Evolutionary conservation across 1,140 invertebrate species (phyloP).

Genomic region (Papilio glaucus): DNA sequence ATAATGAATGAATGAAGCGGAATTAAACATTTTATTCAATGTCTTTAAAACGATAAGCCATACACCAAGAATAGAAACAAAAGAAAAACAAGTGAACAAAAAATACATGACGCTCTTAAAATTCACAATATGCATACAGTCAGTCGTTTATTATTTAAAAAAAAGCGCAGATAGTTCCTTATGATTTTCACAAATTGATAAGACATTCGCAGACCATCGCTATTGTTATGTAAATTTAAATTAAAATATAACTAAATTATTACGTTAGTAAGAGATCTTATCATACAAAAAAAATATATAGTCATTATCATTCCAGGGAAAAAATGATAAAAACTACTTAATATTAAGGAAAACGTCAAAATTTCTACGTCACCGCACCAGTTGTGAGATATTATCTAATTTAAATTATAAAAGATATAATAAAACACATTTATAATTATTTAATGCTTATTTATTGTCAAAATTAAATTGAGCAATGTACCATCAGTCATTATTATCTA

Average conservation of each 20-base stretch:
- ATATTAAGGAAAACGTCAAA: background rate
- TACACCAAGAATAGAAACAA: background rate
- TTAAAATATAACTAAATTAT: too few relatives aligned
- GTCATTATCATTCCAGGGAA: background rate
- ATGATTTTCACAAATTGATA: background rate
- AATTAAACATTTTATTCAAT: background rate
- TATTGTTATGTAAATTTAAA: too few relatives aligned
- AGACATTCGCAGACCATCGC: too few relatives aligned
- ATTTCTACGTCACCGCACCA: background rate
- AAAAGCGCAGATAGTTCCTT: too few relatives aligned
- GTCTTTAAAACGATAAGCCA: background rate
- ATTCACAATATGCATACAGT: too few relatives aligned
- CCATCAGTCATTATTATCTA: conserved; percentile 28
- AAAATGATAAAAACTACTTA: background rate
- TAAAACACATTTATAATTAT: background rate
- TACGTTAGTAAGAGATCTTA: too few relatives aligned
- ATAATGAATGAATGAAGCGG: background rate
- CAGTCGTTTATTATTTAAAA: too few relatives aligned
- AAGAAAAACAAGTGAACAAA: background rate
- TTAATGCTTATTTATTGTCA: background rate
- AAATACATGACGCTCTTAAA: background rate
- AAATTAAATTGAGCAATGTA: conserved; percentile 25
- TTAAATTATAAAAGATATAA: background rate
- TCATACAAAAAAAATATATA: background rate
- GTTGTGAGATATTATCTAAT: background rate